Base-by-base conservation (phyloP, 2,113 vertebrate species). In the Charina bottae region DNA sequence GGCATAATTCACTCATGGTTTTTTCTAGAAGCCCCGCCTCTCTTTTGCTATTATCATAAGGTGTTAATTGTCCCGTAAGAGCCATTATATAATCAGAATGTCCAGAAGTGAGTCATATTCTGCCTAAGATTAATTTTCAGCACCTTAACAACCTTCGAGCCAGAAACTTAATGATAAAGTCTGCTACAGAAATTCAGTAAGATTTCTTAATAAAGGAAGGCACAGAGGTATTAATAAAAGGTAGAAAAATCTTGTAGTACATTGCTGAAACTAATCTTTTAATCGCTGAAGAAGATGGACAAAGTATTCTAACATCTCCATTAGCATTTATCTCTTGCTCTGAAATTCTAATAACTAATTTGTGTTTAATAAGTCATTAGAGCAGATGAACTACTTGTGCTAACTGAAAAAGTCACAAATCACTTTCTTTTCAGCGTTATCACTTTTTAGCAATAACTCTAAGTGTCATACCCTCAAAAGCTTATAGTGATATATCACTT, bases 331-430 rank as follows among this genome's bases (percentile, higher is more conserved):
- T 89, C 55, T 89, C 94, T 94, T 90, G 49, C 91, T 95, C 92
- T 95, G 68, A 94, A 94, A 96, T 97, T 96, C 93, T 96, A 95
- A 96, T 94, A 94, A 93, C 54, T 87, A 92, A 93, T 95, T 95
- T 93, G 78, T 90, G 91, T 68, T 85, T 93, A 93, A 96, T 93
- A 84, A 93, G 21, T 96, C 95, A 88, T 85, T 92, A 93, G 42
- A 90, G 91, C 89, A 95, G 93, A 96, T 93, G 92, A 95, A 93
- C 87, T 92, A 64, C 42, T 78, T 88, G 46, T 94, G 83, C 72
- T 83, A 90, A 86, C 68, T 1, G 9, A 37, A 58, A 85, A 59
- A 90, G 90, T 49, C 88, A 93, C 56, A 11, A 88, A 90, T n/a
- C 13, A 84, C 24, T 19, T 23, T 42, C 15, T 21, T 19, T 93